phyloP scores from a whole-genome alignment of 1,140 invertebrate genomes.

The Periplaneta americana region DNA sequence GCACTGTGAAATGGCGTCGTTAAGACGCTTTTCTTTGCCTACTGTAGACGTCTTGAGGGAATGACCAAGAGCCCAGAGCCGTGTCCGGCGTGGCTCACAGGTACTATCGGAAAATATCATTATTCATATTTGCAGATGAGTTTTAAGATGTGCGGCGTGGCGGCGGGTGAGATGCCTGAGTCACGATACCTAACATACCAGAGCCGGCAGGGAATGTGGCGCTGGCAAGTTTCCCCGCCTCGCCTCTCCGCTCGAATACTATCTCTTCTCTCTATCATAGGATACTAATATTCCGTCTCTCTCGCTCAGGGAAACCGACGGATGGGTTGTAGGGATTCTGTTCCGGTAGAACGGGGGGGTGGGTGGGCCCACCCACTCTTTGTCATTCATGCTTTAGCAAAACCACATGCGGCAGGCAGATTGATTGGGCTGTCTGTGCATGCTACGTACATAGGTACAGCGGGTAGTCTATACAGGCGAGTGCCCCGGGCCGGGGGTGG shows the following conservation, averaged over 20 bases:
- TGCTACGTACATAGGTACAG: not conserved
- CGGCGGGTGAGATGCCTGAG: not conserved
- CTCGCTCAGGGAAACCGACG: not conserved
- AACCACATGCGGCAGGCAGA: conserved; percentile 21
- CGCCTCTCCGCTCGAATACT: not conserved
- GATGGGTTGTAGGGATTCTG: too few relatives aligned
- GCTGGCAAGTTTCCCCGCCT: not conserved
- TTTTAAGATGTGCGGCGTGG: not conserved
- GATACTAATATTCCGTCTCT: not conserved
- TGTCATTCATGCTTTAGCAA: conserved; percentile 23
- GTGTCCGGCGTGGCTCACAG: not conserved
- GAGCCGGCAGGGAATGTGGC: not conserved
- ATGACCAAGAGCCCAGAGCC: too few relatives aligned
- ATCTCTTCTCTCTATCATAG: not conserved
- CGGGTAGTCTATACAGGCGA: not conserved
- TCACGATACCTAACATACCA: not conserved
- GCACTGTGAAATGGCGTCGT: too few relatives aligned
- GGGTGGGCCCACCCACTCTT: conserved; percentile 13
- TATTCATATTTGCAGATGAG: not conserved
- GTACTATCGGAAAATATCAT: not conserved
- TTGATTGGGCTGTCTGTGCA: conserved; percentile 19
- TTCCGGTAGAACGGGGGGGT: not conserved
- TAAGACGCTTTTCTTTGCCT: too few relatives aligned
- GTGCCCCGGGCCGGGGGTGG: not conserved
- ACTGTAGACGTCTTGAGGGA: too few relatives aligned